phyloP scores from a whole-genome alignment of 2,113 vertebrate species.

The Archocentrus centrarchus region DNA sequence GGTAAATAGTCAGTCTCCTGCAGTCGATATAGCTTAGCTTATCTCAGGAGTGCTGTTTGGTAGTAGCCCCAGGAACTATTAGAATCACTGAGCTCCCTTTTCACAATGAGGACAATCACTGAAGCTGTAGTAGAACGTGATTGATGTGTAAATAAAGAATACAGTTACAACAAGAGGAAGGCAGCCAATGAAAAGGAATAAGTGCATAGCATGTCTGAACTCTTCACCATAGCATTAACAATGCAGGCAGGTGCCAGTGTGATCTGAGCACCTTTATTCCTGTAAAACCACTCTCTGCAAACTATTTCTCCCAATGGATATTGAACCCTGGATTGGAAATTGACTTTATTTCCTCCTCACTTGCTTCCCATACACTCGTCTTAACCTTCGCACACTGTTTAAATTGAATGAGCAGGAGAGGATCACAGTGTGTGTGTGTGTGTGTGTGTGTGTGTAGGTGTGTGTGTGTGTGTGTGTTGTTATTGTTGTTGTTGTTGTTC shows the following conservation, averaged over 20 bases:
- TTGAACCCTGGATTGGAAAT: slow-evolving; percentile 47
- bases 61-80: slow-evolving; percentile 35
- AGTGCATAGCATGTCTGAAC: slow-evolving; percentile 3
- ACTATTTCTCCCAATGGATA: slow-evolving; percentile 13
- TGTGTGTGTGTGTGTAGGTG: not conserved
- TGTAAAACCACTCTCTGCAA: slow-evolving; percentile 13
- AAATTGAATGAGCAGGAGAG: slow-evolving; percentile 52
- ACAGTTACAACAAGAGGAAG: slow-evolving; percentile 7
- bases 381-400: slow-evolving; percentile 41
- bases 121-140: slow-evolving; percentile 33
- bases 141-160: slow-evolving; percentile 40
- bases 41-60: slow-evolving; percentile 55
- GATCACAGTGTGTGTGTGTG: not conserved
- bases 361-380: slow-evolving; percentile 40
- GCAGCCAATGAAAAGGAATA: not conserved
- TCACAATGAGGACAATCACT: slow-evolving; percentile 16
- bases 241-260: not conserved
- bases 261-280: not conserved
- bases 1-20: slow-evolving; percentile 35
- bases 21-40: slow-evolving; percentile 52
- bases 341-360: slow-evolving; percentile 28
- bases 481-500: not conserved
- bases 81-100: slow-evolving; percentile 28
- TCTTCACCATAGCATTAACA: not conserved
- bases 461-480: too few relatives aligned